Conservation (phyloP, 2,888 invertebrate genomes). For the Ischnus inquisitorius region DNA sequence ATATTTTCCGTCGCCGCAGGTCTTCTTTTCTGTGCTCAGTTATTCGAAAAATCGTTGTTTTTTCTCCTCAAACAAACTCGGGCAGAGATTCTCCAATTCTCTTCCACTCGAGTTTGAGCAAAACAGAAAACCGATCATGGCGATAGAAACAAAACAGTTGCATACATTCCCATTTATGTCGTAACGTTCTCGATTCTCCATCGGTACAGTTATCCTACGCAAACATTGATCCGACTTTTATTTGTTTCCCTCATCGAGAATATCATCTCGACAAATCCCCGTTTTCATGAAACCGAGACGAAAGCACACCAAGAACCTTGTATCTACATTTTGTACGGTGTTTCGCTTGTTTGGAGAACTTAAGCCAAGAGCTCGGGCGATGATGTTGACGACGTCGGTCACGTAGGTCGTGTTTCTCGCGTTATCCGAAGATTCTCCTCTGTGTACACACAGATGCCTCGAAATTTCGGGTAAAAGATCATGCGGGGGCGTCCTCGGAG, state of each 20-base stretch:
- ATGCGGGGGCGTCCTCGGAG: not conserved
- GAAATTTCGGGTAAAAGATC: slow-evolving; percentile 49
- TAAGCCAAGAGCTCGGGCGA: slow-evolving; percentile 9
- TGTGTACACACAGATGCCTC: slow-evolving; percentile 30
- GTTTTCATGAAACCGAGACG: not conserved
- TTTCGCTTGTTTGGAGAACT: slow-evolving; percentile 17
- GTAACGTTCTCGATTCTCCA: not conserved
- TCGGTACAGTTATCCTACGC: not conserved
- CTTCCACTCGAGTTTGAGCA: not conserved
- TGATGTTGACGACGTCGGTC: slow-evolving; percentile 45
- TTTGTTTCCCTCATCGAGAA: not conserved
- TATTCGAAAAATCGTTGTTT: too few species aligned
- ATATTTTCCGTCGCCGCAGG: too few species aligned
- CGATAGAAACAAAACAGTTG: slow-evolving; percentile 1
- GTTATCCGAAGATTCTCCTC: slow-evolving; percentile 57
- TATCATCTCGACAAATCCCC: not conserved
- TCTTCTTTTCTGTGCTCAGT: too few species aligned
- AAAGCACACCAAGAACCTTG: not conserved
- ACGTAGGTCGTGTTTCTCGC: slow-evolving; percentile 60
- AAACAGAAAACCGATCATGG: not conserved
- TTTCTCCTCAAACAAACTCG: too few species aligned
- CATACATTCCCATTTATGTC: not conserved
- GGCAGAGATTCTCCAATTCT: not conserved
- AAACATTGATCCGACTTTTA: not conserved
- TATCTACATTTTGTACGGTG: slow-evolving; percentile 5